Conservation (phyloP, 2,113 vertebrate species). For the Octodon degus region DNA sequence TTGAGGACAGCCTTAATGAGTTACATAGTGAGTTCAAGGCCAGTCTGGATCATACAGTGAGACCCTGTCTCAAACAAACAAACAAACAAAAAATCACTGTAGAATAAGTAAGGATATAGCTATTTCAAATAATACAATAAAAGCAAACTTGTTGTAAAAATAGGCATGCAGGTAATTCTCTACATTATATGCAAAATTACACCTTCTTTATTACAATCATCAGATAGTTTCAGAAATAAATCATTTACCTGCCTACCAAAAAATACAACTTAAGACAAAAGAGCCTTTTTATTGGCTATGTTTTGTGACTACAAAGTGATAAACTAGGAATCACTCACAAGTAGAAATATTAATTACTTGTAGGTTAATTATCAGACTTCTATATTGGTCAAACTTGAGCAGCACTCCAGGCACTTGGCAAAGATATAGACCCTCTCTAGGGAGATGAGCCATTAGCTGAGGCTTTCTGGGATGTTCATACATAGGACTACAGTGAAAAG, state of each 20-base stretch:
- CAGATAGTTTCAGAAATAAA: constrained; percentile 7
- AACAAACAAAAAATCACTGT: neutral
- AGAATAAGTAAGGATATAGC: neutral
- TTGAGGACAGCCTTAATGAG: no score
- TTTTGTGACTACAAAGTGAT: neutral
- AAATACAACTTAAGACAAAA: neutral
- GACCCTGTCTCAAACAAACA: neutral
- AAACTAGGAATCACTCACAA: neutral
- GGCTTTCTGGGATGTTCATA: neutral
- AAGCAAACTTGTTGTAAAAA: neutral
- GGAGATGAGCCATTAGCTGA: neutral
- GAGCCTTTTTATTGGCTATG: neutral
- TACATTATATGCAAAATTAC: neutral
- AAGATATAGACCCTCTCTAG: neutral
- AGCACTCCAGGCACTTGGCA: neutral
- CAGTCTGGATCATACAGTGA: neutral
- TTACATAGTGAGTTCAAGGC: neutral
- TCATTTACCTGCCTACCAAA: neutral
- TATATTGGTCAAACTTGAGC: neutral
- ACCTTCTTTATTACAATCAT: neutral
- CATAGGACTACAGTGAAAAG: neutral
- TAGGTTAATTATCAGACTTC: neutral
- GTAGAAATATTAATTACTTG: neutral
- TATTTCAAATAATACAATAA: neutral
- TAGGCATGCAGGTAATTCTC: neutral